A percentile compares a stretch with the other conserved stretches of the same genome.
These are phyloP conservation scores for Anolis sagrei DNA, from an alignment of 2,113 vertebrate genomes.

Conservation along the genomic window DNA sequence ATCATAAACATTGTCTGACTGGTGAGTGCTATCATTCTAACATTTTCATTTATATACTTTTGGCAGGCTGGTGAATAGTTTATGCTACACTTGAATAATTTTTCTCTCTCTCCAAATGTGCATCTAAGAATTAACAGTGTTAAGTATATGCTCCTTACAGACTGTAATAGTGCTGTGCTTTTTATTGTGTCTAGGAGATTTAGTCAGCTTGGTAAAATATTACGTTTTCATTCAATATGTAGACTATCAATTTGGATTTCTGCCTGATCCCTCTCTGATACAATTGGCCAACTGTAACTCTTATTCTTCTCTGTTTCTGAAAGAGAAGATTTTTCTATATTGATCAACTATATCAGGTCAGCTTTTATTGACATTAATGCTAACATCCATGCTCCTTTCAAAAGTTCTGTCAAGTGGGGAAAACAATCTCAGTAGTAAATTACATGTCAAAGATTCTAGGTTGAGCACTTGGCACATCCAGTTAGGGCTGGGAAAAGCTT, in stretches of 20 bases:
- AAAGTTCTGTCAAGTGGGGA: background rate
- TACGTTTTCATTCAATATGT: constrained; percentile 59
- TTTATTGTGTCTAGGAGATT: constrained; percentile 58
- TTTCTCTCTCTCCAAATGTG: constrained; percentile 70
- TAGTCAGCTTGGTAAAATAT: constrained; percentile 60
- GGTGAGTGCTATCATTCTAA: constrained; percentile 65
- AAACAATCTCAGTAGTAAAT: background rate
- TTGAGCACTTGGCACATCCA: background rate
- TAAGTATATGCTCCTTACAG: constrained; percentile 70
- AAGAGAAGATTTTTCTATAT: background rate
- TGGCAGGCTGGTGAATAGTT: constrained; percentile 72
- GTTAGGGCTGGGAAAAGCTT: background rate
- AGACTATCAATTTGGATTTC: constrained; percentile 67
- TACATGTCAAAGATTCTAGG: background rate
- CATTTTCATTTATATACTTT: constrained; percentile 65
- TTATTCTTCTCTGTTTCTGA: constrained; percentile 35
- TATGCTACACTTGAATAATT: constrained; percentile 68
- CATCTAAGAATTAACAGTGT: constrained; percentile 70
- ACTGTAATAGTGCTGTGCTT: constrained; percentile 70
- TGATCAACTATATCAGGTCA: background rate
- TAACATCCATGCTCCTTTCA: background rate
- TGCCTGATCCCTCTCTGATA: constrained; percentile 66
- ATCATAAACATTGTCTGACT: constrained; percentile 72
- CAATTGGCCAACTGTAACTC: constrained; percentile 47
- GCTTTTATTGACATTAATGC: background rate